Conservation (phyloP, 2,113 vertebrate genomes). For the Coryphaenoides rupestris region DNA sequence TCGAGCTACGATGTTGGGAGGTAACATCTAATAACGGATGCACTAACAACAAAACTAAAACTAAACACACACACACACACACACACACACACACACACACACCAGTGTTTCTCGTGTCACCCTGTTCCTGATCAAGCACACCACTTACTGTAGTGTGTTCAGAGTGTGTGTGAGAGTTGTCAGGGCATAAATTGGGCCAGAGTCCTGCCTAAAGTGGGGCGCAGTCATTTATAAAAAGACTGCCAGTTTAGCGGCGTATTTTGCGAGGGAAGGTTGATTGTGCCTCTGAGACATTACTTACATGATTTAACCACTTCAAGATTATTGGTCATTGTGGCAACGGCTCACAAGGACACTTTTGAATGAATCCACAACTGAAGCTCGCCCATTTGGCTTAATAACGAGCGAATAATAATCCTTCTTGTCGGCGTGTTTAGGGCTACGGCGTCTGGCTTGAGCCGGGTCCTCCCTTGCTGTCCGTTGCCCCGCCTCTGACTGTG, state of each 20-base stretch:
- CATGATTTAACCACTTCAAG: neutral
- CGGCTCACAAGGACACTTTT: too few species aligned
- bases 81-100: conserved; percentile 5
- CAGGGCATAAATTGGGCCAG: conserved; percentile 68
- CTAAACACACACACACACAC: neutral
- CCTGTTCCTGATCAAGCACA: neutral
- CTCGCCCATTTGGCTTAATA: too few species aligned
- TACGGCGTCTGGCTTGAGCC: too few species aligned
- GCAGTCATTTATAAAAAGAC: conserved; percentile 67
- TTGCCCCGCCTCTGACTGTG: too few species aligned
- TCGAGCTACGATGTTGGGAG: too few species aligned
- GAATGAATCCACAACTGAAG: too few species aligned
- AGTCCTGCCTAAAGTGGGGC: conserved; percentile 64
- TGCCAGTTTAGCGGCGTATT: conserved; percentile 38
- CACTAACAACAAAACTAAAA: too few species aligned
- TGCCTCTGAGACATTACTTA: conserved; percentile 30
- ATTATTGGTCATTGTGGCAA: too few species aligned
- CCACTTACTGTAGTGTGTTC: conserved; percentile 34
- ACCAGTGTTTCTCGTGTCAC: neutral
- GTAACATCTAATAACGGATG: too few species aligned
- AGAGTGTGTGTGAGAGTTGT: conserved; percentile 31
- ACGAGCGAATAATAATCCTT: too few species aligned
- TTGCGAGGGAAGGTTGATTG: conserved; percentile 44
- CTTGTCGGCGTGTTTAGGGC: too few species aligned
- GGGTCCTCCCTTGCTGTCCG: too few species aligned